A percentile compares a stretch with the other conserved stretches of the same genome.
These are phyloP conservation scores for Masnerella sp. DNA, from an alignment of 2,888 invertebrate genomes.

Conservation along the genomic window DNA sequence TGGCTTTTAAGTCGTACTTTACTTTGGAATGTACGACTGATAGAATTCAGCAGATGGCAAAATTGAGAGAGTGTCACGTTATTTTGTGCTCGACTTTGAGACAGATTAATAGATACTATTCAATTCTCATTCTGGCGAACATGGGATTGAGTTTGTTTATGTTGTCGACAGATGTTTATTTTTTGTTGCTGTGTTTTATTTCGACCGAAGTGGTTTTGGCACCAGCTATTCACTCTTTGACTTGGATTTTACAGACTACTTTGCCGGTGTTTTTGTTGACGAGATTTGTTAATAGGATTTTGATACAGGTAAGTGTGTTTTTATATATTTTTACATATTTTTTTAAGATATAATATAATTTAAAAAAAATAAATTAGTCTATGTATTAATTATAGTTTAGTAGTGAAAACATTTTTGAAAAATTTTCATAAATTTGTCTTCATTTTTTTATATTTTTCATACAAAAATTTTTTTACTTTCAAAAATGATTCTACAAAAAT, in stretches of 20 bases:
- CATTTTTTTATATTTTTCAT: too few species aligned
- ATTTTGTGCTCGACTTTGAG: background rate
- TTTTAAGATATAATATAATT: too few species aligned
- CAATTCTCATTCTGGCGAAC: conserved; percentile 1
- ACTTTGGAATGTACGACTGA: background rate
- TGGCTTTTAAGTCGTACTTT: background rate
- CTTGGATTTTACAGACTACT: conserved; percentile 3
- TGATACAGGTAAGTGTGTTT: conserved; percentile 10
- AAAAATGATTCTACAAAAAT: too few species aligned
- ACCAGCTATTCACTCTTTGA: background rate
- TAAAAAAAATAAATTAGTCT: too few species aligned
- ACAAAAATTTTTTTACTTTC: too few species aligned
- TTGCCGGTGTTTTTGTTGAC: conserved; percentile 7
- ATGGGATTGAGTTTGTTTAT: background rate
- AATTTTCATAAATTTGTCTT: too few species aligned
- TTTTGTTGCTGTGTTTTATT: background rate
- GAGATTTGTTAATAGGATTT: background rate
- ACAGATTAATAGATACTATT: background rate
- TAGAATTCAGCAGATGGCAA: background rate
- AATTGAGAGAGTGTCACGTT: background rate
- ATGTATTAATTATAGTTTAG: too few species aligned
- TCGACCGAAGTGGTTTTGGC: background rate
- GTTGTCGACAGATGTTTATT: conserved; percentile 5
- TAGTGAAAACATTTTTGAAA: too few species aligned
- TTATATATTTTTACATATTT: too few species aligned